These are phyloP conservation scores for Ceraclea dissimilis DNA, from an alignment of 2,888 invertebrate genomes.

Conservation along the genomic window DNA sequence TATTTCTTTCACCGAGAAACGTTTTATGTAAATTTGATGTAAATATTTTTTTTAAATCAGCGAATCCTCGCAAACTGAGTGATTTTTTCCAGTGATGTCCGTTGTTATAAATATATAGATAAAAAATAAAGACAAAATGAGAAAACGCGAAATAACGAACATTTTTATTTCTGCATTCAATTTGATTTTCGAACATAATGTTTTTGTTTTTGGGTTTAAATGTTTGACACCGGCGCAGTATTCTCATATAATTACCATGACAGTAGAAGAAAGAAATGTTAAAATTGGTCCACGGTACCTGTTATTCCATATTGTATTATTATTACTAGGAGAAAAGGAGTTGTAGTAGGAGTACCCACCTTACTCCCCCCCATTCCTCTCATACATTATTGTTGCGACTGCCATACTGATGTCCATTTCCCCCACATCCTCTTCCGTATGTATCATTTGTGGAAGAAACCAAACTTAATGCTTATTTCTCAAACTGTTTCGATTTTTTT, in stretches of 20 bases:
- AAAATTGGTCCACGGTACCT: conserved; percentile 18
- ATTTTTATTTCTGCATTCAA: no score
- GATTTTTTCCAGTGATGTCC: no score
- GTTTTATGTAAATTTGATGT: no score
- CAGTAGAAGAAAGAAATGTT: conserved; percentile 12
- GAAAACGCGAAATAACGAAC: no score
- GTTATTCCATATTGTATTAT: background rate
- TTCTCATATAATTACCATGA: background rate
- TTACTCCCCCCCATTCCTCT: background rate
- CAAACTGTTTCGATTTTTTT: background rate
- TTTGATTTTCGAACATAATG: background rate
- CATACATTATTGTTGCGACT: background rate
- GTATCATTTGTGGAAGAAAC: background rate
- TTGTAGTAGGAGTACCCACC: background rate
- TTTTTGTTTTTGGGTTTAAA: background rate
- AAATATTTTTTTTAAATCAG: no score
- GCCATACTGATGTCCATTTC: background rate
- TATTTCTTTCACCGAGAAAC: no score
- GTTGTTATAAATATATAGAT: no score
- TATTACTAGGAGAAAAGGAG: background rate
- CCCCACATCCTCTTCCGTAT: background rate
- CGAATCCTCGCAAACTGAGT: no score
- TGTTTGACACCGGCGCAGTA: conserved; percentile 7
- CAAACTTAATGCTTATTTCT: background rate
- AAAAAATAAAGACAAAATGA: no score